Percentiles rank a stretch among this genome's conserved stretches.
phyloP scores from a whole-genome alignment of 1,140 invertebrate species.

The Atta colombica region DNA sequence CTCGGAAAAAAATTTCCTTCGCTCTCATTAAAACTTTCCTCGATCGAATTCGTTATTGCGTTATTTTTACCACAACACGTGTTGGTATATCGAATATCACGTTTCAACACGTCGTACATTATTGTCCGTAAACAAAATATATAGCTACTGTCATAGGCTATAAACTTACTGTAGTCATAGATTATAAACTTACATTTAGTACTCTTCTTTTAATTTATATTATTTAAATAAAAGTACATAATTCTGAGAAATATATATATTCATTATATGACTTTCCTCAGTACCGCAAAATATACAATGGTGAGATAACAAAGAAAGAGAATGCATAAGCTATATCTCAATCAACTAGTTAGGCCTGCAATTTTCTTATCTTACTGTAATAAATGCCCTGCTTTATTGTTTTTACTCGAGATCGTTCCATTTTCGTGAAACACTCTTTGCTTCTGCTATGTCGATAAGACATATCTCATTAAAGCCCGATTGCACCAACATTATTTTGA shows the following conservation, averaged over 20 bases:
- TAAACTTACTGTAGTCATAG: no score
- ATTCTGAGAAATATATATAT: neutral
- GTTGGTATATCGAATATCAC: neutral
- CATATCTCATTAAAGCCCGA: neutral
- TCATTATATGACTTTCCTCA: neutral
- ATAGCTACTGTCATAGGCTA: no score
- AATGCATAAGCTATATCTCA: neutral
- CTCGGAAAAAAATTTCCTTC: no score
- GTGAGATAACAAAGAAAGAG: neutral
- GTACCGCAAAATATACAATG: neutral
- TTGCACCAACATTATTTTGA: no score
- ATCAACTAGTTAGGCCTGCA: neutral
- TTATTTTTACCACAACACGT: neutral
- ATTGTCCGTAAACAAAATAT: neutral
- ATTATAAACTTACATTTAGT: neutral
- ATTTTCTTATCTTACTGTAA: neutral
- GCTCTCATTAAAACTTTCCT: slow-evolving; percentile 18
- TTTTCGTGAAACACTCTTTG: neutral
- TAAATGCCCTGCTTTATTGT: neutral
- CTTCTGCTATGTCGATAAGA: neutral
- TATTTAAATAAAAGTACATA: neutral
- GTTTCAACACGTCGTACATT: neutral
- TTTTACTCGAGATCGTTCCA: slow-evolving; percentile 5
- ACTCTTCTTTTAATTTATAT: neutral
- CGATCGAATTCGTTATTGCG: neutral